These are phyloP conservation scores for Lontra canadensis DNA, from an alignment of 2,113 vertebrate genomes.

Conservation along the genomic window DNA sequence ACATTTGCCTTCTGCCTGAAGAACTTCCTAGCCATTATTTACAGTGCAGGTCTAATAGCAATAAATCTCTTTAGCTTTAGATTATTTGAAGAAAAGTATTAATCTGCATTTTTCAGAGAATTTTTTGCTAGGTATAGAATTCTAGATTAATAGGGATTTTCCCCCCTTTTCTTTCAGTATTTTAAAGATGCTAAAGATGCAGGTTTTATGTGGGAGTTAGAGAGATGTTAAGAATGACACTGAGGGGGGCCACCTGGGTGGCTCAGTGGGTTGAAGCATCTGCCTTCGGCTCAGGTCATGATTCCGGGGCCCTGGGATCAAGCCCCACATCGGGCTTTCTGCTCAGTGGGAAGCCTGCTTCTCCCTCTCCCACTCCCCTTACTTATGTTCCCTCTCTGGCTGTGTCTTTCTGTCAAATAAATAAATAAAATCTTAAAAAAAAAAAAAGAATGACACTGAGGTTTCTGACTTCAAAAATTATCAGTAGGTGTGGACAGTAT, in stretches of 20 bases:
- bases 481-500: not conserved
- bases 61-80: not conserved
- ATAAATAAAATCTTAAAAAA: too few relatives aligned
- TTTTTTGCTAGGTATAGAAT: not conserved
- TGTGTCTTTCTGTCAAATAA: too few relatives aligned
- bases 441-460: not conserved
- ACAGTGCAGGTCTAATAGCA: not conserved
- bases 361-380: too few relatives aligned
- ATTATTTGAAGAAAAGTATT: not conserved
- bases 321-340: too few relatives aligned
- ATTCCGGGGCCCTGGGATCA: too few relatives aligned
- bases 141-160: not conserved
- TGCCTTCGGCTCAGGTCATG: too few relatives aligned
- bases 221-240: not conserved
- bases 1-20: not conserved
- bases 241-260: too few relatives aligned
- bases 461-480: not conserved
- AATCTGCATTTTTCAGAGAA: not conserved
- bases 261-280: too few relatives aligned
- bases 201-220: not conserved
- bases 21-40: not conserved
- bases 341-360: too few relatives aligned
- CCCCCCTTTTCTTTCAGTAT: not conserved
- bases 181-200: not conserved
- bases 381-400: too few relatives aligned